Conservation (phyloP, 64 coral and sea anemone species). For the Montipora capricornis region DNA sequence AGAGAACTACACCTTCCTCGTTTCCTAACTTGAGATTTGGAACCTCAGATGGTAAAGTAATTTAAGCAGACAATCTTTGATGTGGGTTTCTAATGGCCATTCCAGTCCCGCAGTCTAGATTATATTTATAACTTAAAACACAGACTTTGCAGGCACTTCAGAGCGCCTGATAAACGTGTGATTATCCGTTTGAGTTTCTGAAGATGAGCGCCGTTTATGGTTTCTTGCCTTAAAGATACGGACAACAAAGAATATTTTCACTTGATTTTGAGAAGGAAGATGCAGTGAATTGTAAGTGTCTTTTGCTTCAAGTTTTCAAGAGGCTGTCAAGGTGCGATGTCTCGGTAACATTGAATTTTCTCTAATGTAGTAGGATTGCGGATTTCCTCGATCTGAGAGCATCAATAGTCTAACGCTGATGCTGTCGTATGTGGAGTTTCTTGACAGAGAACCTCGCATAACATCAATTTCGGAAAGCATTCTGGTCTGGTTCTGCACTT, state of each 20-base stretch:
- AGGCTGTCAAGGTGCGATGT: not conserved
- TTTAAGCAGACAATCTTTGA: slow-evolving; percentile 24
- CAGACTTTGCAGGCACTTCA: slow-evolving; percentile 7
- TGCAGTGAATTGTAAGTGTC: not conserved
- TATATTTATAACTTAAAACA: slow-evolving; percentile 52
- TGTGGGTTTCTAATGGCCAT: slow-evolving; percentile 52
- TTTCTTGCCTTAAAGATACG: not conserved
- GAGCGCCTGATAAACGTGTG: not conserved
- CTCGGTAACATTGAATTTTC: not conserved
- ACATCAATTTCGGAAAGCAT: no score
- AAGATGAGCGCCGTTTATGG: not conserved
- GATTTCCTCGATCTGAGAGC: no score
- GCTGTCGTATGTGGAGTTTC: no score
- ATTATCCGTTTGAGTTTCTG: not conserved
- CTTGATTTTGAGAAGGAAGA: not conserved
- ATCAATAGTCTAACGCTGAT: no score
- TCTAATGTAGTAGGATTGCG: no score
- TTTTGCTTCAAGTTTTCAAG: not conserved
- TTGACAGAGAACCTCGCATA: no score
- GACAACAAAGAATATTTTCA: not conserved
- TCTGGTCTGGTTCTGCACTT: no score
- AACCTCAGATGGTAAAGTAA: slow-evolving; percentile 46
- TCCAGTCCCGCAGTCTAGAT: slow-evolving; percentile 7
- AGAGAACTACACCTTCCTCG: slow-evolving; percentile 2
- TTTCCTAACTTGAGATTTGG: slow-evolving; percentile 1